Base-by-base conservation (phyloP, 2,797 vertebrate genomes). In the Halcyon smyrnensis region DNA sequence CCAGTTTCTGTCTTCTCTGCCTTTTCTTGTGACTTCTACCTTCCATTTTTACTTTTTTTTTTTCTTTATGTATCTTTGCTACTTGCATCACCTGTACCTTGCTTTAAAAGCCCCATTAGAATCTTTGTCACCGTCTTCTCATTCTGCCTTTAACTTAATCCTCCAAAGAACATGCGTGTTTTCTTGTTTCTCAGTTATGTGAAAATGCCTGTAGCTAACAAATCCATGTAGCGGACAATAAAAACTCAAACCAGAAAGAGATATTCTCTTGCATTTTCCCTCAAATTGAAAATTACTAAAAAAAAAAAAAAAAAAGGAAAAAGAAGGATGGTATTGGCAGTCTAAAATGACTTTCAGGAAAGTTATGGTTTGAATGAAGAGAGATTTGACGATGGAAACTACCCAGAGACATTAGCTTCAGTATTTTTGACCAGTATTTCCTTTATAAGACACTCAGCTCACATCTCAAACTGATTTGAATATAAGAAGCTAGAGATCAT, bases 401-500 rank as follows among this genome's bases (percentile, higher is more conserved):
- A 50, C 21, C 10, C 0, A 0, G 25, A 41, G 30, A 57, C 12
- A 30, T 60, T 45, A 34, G 7, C 70, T 80, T 75, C 37, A 78
- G 15, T 32, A 53, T 45, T 90, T 93, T 82, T 84, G 32, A 73
- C 57, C 34, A 84, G 6, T 7, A n/a, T 53, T 74, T 84, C 23
- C 54, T 71, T 70, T 64, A 57, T 68, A 67, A 82, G 73, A 84
- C 20, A 82, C 34, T 12, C 46, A 70, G 46, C 7, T 87, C 43
- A 34, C 25, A 62, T 50, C 43, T 86, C 21, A 20, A 45, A 46
- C 39, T 78, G 59, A 91, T 94, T 75, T 93, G 57, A 95, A 71
- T 84, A 75, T 34, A 60, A 84, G 84, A 88, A 80, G 43, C 28
- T 89, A 46, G 77, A 95, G 73, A 91, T 87, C 62, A 94, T 92